Evolutionary conservation across 1,140 invertebrate species (phyloP), one percentile per base, ranked within the genome.

Genomic region (Dryas iulia): DNA sequence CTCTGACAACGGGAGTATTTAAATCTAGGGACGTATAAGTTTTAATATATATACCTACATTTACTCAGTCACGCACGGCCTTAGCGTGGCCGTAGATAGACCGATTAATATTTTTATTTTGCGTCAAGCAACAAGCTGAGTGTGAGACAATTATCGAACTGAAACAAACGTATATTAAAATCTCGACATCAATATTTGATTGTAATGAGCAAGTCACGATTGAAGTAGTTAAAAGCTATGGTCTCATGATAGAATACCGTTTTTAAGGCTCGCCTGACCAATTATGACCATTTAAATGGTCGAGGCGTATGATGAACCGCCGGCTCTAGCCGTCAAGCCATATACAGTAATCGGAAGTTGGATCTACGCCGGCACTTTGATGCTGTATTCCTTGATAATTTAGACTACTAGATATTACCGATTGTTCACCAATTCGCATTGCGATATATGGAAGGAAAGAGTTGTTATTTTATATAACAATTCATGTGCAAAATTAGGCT

Each of bases 261-360:
- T 82, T 83, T 85, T 83, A 80, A 82, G 84, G 80, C 71, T 72
- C 73, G 68, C 63, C 79, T 73, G 72, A 83, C 81, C 87, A 90
- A 89, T 89, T 87, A 90, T 87, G 83, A 87, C 81, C 83, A 87
- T 84, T 88, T 87, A 86, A 89, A 83, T 78, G 72, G 79, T 64
- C 68, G 68, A 69, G 63, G 70, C 75, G 75, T 83, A 87, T 86
- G 86, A 86, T 74, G 81, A 83, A 76, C 76, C 71, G 78, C 64
- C 75, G 72, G 66, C 77, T 73, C 81, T 81, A 80, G 82, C 76
- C 77, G 81, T 88, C 84, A 86, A 69, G 28, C 87, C 87, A 79
- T 89, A 71, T 90, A 90, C 73, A 86, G 88, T 75, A 84, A 89
- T 87, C 87, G 77, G 76, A 81, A 77, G 75, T 79, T 78, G 76